These are phyloP conservation scores for Drosophila emarginata DNA, from an alignment of 2,888 invertebrate genomes.

Conservation along the genomic window DNA sequence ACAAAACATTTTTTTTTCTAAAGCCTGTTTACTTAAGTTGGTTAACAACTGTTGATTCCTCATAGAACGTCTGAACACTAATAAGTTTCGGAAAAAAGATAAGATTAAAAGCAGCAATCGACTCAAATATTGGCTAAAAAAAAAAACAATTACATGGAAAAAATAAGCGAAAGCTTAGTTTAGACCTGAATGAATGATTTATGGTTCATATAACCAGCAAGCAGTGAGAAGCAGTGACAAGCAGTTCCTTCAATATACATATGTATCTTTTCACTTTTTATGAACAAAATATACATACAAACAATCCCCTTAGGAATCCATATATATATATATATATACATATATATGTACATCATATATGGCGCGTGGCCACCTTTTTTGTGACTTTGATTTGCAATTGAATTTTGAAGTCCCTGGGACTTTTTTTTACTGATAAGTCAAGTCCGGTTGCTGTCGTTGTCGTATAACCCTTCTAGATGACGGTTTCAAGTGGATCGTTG, in stretches of 20 bases:
- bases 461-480: not conserved
- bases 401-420: not conserved
- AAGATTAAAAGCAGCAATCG: not conserved
- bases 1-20: not conserved
- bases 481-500: not conserved
- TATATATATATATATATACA: not conserved
- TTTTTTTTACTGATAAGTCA: not conserved
- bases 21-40: not conserved
- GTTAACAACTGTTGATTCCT: no score
- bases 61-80: not conserved
- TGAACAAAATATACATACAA: no score
- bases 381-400: not conserved
- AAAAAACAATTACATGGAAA: not conserved
- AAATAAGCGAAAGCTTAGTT: not conserved
- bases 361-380: not conserved
- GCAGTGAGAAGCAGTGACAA: no score
- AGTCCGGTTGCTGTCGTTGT: not conserved
- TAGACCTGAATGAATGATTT: conserved; percentile 1
- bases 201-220: not conserved
- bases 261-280: no score
- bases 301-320: not conserved
- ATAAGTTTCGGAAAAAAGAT: conserved; percentile 2
- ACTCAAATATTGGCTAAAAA: not conserved
- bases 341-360: not conserved
- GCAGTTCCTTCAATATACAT: no score